A percentile compares a stretch with the other conserved stretches of the same genome.
These are phyloP conservation scores for Ips nitidus DNA, from an alignment of 1,140 invertebrate species.

Conservation along the genomic window DNA sequence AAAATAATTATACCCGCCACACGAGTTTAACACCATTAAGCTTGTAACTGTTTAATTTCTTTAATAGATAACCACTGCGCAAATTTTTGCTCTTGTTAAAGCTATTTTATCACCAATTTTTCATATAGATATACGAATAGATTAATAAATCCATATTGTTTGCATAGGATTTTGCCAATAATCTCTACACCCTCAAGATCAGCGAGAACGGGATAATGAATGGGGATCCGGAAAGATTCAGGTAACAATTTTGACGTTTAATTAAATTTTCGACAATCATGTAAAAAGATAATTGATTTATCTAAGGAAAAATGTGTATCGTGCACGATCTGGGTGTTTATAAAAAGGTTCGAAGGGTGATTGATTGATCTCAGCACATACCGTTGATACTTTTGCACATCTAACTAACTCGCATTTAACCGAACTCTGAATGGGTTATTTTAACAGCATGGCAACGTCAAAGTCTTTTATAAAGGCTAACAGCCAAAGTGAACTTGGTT, in stretches of 20 bases:
- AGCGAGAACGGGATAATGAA: constrained; percentile 62
- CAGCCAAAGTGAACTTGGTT: constrained; percentile 75
- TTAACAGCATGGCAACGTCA: constrained; percentile 64
- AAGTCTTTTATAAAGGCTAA: constrained; percentile 91
- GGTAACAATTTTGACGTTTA: constrained; percentile 49
- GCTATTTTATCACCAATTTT: too few species aligned
- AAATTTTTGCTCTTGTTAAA: too few species aligned
- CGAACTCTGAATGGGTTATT: neutral
- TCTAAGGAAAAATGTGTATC: too few species aligned
- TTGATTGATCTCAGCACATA: too few species aligned
- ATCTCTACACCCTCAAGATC: constrained; percentile 75
- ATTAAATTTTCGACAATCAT: neutral
- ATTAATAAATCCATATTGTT: neutral
- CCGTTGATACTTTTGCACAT: too few species aligned
- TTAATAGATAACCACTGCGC: neutral
- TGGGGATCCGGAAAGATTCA: constrained; percentile 59
- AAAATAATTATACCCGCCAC: constrained; percentile 8
- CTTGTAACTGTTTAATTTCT: constrained; percentile 38
- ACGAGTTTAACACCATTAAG: neutral
- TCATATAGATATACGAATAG: too few species aligned
- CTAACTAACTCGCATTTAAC: too few species aligned
- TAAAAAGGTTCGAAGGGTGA: too few species aligned
- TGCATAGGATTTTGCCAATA: constrained; percentile 72
- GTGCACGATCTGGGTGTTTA: too few species aligned
- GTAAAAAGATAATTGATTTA: too few species aligned